Evolutionary conservation across 2,797 vertebrate species (phyloP).

Genomic region (Odontamblyopus rebecca): DNA sequence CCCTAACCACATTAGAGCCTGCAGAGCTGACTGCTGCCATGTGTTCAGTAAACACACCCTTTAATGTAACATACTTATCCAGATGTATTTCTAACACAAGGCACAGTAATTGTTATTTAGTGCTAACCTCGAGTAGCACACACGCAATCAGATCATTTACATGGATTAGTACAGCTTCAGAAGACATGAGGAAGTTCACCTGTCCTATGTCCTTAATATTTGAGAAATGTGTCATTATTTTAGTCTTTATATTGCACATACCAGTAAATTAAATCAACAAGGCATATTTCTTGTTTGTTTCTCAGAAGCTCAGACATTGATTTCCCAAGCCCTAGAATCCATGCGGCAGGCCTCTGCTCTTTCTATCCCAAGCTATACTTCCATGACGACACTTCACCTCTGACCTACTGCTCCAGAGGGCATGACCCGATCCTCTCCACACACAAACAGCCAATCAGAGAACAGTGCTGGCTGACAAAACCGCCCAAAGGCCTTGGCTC

Average conservation of each 20-base stretch:
- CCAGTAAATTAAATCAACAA: slow-evolving; percentile 19
- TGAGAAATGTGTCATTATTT: background rate
- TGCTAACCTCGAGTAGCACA: slow-evolving; percentile 49
- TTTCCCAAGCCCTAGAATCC: slow-evolving; percentile 68
- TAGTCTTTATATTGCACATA: background rate
- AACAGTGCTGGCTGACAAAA: slow-evolving; percentile 65
- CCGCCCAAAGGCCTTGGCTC: slow-evolving; percentile 71
- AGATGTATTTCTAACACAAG: slow-evolving; percentile 47
- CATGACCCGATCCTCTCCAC: slow-evolving; percentile 61
- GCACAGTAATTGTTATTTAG: slow-evolving; percentile 62
- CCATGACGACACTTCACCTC: slow-evolving; percentile 78
- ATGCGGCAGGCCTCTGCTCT: slow-evolving; percentile 58
- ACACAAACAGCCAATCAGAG: slow-evolving; percentile 68
- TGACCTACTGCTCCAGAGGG: slow-evolving; percentile 58
- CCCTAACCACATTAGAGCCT: slow-evolving; percentile 70
- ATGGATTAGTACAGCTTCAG: slow-evolving; percentile 55
- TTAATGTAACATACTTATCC: slow-evolving; percentile 62
- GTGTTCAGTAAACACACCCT: slow-evolving; percentile 63
- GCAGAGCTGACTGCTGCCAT: slow-evolving; percentile 60
- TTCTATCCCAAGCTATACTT: slow-evolving; percentile 68
- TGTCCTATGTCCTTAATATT: slow-evolving; percentile 47
- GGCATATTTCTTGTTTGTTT: slow-evolving; percentile 32
- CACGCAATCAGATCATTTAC: slow-evolving; percentile 62
- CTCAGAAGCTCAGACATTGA: slow-evolving; percentile 59
- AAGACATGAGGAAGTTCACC: slow-evolving; percentile 55